Percentiles rank a stretch among this genome's conserved stretches.
Evolutionary conservation across 1,140 invertebrate species (phyloP).

Genomic region (Caenorhabditis inopinata): DNA sequence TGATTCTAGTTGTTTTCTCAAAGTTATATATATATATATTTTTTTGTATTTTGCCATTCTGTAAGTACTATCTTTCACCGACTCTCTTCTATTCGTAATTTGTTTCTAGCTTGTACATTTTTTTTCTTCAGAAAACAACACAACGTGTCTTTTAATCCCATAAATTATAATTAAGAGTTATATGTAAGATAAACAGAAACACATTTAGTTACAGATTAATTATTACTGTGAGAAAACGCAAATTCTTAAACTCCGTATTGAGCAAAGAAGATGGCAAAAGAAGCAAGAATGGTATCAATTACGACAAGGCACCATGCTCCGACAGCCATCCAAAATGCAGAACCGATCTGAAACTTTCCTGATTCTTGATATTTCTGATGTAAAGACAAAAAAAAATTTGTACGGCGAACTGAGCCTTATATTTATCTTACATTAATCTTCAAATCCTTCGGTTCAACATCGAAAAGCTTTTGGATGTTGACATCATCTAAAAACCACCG

Average conservation of each 20-base stretch:
- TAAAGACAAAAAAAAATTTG: too few species aligned
- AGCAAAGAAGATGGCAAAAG: conserved; percentile 9
- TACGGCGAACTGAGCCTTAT: neutral
- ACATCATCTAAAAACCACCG: neutral
- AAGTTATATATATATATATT: too few species aligned
- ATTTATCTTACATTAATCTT: neutral
- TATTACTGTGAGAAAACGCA: neutral
- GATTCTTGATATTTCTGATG: neutral
- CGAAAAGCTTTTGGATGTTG: neutral
- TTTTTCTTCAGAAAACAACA: too few species aligned
- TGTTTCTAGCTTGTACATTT: too few species aligned
- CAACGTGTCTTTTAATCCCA: too few species aligned
- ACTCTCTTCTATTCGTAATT: too few species aligned
- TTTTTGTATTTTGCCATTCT: too few species aligned
- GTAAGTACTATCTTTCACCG: too few species aligned
- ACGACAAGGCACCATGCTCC: neutral
- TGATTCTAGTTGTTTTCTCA: too few species aligned
- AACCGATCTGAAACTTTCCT: neutral
- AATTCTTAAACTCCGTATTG: neutral
- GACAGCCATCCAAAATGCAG: conserved; percentile 10
- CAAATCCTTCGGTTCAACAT: neutral
- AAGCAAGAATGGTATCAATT: conserved; percentile 5
- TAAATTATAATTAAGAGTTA: too few species aligned
- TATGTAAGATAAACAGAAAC: too few species aligned
- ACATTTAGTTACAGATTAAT: neutral